Base-by-base conservation (phyloP, 2,797 vertebrate genomes). In the Tympanoctomys barrerae region DNA sequence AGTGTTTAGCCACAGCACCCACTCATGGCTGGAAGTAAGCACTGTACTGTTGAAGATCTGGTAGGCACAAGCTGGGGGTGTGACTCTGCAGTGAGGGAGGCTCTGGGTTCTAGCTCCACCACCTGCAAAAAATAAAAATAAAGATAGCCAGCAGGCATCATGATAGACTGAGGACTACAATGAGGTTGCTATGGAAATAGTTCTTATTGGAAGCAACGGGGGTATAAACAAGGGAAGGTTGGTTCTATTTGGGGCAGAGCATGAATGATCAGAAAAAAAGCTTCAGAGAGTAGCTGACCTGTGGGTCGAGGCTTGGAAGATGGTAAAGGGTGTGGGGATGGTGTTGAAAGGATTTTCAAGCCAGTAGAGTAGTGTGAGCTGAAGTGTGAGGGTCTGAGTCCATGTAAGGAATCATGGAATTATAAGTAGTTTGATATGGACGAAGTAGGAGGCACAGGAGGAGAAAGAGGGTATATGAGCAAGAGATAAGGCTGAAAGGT, bases 311-410 rank as follows among this genome's bases (percentile, higher is more conserved):
- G 54, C 79, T 11, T 19, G 16, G 36, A 75, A 75, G 80, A 73
- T 19, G 92, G 82, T 68, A 14, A 8, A 31, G 73, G 59, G 59
- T 59, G 64, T 75, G 36, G 64, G 26, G 59, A n/a, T 42, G 61
- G 83, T 92, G 87, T 24, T 88, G 79, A 96, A 94, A 94, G 75
- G 36, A 7, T 49, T 80, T 75, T 86, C 31, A 49, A 68, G 87
- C n/a, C 14, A 68, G 28, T 22, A 70, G 21, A 33, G 8, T 36
- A 19, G 16, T 33, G 14, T 28, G 31, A 86, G 57, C 54, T 11
- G 21, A 77, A 87, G 59, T 7, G 0, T 28, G 31, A 57, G 49
- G 59, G 13, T 61, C 68, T 70, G 73, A 61, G 71, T 28, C 54
- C 87, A 49, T 1, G 21, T 46, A 83, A 73, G 31, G 54, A 57